These are phyloP conservation scores for Drosophila mimetica DNA, from an alignment of 2,888 invertebrate genomes.

Conservation along the genomic window DNA sequence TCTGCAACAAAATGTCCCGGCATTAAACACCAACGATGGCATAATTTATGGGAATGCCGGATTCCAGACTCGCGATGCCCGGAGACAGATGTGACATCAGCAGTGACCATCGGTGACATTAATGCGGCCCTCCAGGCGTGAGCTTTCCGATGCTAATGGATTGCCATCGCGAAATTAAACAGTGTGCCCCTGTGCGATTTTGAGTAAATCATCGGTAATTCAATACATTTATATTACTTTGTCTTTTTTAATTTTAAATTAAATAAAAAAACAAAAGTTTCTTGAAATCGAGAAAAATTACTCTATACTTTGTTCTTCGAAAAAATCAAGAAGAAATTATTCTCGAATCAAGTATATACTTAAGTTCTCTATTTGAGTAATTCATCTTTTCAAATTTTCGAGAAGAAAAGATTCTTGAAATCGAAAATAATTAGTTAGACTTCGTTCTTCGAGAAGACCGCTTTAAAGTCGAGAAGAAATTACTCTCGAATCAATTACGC, in stretches of 20 bases:
- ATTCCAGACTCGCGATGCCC: constrained; percentile 46
- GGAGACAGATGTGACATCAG: constrained; percentile 71
- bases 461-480: too few species aligned
- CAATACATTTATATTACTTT: background rate
- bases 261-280: too few species aligned
- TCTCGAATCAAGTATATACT: too few species aligned
- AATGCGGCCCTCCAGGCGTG: constrained; percentile 35
- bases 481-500: too few species aligned
- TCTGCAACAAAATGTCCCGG: constrained; percentile 55
- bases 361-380: too few species aligned
- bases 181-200: background rate
- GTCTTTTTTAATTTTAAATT: background rate
- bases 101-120: constrained; percentile 54
- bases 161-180: constrained; percentile 22
- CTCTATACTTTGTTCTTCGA: too few species aligned
- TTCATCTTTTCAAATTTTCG: too few species aligned
- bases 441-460: too few species aligned
- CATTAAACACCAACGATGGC: constrained; percentile 62
- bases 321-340: too few species aligned
- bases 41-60: constrained; percentile 66
- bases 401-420: too few species aligned
- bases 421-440: too few species aligned
- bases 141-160: constrained; percentile 24
- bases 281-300: too few species aligned
- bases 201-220: background rate